Percentiles rank a stretch among this genome's conserved stretches.
These are phyloP conservation scores for Arion vulgaris DNA, from an alignment of 1,140 invertebrate species.

Conservation along the genomic window DNA sequence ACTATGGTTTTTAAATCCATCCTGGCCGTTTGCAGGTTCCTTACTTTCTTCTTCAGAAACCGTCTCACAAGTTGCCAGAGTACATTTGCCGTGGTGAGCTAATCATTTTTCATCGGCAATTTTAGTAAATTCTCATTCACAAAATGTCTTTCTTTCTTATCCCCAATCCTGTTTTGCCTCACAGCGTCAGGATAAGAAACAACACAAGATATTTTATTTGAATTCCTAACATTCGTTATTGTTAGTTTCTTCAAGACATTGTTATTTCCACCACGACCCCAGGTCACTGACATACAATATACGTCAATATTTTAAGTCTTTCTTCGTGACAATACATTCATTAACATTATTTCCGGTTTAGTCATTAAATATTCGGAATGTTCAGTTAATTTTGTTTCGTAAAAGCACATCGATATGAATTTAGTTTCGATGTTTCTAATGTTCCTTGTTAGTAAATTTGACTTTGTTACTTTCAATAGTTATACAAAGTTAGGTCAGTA, in stretches of 20 bases:
- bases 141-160: too few species aligned
- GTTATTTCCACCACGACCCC: neutral
- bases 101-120: neutral
- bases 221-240: neutral
- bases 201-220: neutral
- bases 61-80: neutral
- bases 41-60: neutral
- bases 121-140: neutral
- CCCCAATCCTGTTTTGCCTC: too few species aligned
- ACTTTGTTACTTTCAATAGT: too few species aligned
- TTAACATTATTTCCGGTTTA: too few species aligned
- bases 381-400: too few species aligned
- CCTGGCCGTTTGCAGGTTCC: neutral
- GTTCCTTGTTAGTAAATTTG: too few species aligned
- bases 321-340: too few species aligned
- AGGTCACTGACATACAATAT: neutral
- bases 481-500: too few species aligned
- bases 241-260: neutral
- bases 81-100: neutral
- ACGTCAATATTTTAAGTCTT: neutral
- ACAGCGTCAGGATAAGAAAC: too few species aligned
- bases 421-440: too few species aligned
- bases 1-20: neutral
- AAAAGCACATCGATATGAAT: too few species aligned
- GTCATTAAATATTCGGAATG: too few species aligned